Percentiles rank a stretch among this genome's conserved stretches.
Evolutionary conservation across 1,140 invertebrate species (phyloP).

Genomic region (Brachionus plicatilis): DNA sequence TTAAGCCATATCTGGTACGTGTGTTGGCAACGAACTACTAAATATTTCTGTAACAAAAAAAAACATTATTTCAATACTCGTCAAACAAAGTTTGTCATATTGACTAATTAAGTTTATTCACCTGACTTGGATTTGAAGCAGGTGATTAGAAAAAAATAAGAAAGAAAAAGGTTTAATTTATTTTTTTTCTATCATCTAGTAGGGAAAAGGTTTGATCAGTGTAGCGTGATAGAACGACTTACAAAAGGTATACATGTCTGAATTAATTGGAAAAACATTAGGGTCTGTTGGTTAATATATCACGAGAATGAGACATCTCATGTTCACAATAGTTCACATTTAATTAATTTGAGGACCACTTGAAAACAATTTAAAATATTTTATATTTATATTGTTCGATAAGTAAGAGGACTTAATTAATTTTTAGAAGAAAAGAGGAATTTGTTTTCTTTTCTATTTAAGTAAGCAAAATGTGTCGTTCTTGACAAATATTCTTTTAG

Average conservation of each 20-base stretch:
- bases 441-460: not conserved
- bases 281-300: not conserved
- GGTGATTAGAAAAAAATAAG: not conserved
- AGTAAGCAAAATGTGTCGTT: not conserved
- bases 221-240: slow-evolving; percentile 2
- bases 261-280: not conserved
- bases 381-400: not conserved
- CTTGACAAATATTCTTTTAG: not conserved
- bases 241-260: not conserved
- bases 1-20: not conserved
- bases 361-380: not conserved
- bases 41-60: not conserved
- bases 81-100: not conserved
- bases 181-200: not conserved
- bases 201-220: not conserved
- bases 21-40: not conserved
- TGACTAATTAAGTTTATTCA: not conserved
- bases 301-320: not conserved
- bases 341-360: not conserved
- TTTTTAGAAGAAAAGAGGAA: not conserved
- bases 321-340: not conserved
- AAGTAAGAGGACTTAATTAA: not conserved
- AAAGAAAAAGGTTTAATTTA: not conserved
- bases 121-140: not conserved
- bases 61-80: not conserved